A percentile compares a stretch with the other conserved stretches of the same genome.
Conservation (phyloP, 2,888 invertebrate genomes). For the Dione juno region DNA sequence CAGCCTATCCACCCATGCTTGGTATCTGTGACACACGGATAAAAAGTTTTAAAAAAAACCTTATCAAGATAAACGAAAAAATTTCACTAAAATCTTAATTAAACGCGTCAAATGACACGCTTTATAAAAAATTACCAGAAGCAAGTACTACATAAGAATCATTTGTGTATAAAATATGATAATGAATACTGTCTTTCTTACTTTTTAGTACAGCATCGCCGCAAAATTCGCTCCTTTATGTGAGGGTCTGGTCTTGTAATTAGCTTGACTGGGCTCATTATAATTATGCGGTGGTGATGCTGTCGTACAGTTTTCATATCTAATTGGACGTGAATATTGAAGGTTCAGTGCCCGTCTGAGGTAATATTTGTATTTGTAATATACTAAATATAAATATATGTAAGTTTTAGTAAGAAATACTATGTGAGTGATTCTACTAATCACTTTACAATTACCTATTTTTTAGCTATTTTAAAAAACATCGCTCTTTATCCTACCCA, state of each 20-base stretch:
- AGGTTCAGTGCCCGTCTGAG: background rate
- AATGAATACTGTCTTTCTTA: conserved; percentile 14
- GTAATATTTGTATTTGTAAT: no score
- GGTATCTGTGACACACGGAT: no score
- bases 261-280: conserved; percentile 27
- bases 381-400: no score
- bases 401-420: no score
- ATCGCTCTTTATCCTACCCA: no score
- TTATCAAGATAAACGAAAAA: no score
- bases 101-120: background rate
- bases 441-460: no score
- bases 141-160: conserved; percentile 1
- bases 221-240: conserved; percentile 22
- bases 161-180: conserved; percentile 22
- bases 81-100: no score
- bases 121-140: background rate
- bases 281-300: conserved; percentile 13
- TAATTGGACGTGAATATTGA: background rate
- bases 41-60: no score
- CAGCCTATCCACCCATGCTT: no score
- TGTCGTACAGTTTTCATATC: background rate
- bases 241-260: conserved; percentile 32
- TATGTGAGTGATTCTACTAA: no score
- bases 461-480: no score
- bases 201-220: conserved; percentile 21